A percentile compares a stretch with the other conserved stretches of the same genome.
Evolutionary conservation across 2,888 invertebrate species (phyloP).

Genomic region (Ditylenchus weischeri): DNA sequence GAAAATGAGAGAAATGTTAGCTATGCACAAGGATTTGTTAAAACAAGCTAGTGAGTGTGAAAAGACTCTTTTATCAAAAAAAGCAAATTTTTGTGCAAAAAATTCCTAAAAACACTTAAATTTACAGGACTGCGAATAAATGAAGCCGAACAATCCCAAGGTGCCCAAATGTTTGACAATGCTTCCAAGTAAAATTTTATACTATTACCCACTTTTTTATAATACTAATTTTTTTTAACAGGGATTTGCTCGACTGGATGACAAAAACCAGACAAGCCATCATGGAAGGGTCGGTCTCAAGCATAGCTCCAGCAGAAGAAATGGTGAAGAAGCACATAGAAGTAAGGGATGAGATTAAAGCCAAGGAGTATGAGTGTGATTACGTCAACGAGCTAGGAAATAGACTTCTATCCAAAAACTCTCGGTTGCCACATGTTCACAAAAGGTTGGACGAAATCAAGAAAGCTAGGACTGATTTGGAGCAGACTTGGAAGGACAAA

Average conservation of each 20-base stretch:
- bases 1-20: slow-evolving; percentile 78
- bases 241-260: slow-evolving; percentile 39
- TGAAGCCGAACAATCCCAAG: slow-evolving; percentile 86
- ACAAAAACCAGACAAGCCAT: slow-evolving; percentile 23
- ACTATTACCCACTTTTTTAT: not conserved
- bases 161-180: slow-evolving; percentile 81
- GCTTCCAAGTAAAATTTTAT: slow-evolving; percentile 31
- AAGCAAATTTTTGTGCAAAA: no score
- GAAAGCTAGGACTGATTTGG: slow-evolving; percentile 21
- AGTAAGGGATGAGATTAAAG: slow-evolving; percentile 70
- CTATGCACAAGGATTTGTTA: slow-evolving; percentile 80
- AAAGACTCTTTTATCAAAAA: no score
- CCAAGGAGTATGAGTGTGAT: slow-evolving; percentile 64
- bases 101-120: no score
- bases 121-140: slow-evolving; percentile 69
- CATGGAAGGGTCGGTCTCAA: slow-evolving; percentile 31
- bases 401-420: slow-evolving; percentile 68
- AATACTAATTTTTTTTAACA: not conserved
- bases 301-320: slow-evolving; percentile 70
- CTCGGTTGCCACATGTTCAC: slow-evolving; percentile 33
- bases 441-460: slow-evolving; percentile 40
- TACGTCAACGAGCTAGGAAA: slow-evolving; percentile 73
- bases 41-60: slow-evolving; percentile 69
- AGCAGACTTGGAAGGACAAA: slow-evolving; percentile 36
- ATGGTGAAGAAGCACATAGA: slow-evolving; percentile 85